These are phyloP conservation scores for Sebastes kiyomatsui DNA, from an alignment of 2,797 vertebrate species.

Conservation along the genomic window DNA sequence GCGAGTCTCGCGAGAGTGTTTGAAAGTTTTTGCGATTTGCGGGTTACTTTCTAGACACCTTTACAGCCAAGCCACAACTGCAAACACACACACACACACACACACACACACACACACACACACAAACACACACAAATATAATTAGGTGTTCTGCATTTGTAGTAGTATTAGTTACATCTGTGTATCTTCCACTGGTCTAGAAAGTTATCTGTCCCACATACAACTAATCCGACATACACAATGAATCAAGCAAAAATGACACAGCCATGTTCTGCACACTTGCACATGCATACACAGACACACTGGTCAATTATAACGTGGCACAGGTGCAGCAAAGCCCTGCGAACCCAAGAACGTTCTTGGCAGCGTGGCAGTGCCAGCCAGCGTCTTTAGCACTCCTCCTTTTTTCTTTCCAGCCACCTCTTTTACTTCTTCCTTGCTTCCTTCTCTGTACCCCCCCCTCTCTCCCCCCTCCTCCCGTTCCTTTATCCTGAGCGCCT, in stretches of 20 bases:
- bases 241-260: constrained; percentile 25
- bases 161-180: constrained; percentile 1
- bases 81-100: background rate
- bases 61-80: background rate
- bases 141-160: background rate
- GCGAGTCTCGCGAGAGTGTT: too few relatives aligned
- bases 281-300: constrained; percentile 30
- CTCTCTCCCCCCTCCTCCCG: constrained; percentile 7
- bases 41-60: too few relatives aligned
- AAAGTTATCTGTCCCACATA: constrained; percentile 23
- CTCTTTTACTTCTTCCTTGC: constrained; percentile 70
- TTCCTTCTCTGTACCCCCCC: constrained; percentile 44
- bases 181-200: background rate
- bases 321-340: constrained; percentile 54
- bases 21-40: too few relatives aligned
- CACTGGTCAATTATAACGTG: constrained; percentile 44
- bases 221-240: background rate
- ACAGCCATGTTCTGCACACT: constrained; percentile 12
- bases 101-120: too few relatives aligned
- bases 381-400: constrained; percentile 59
- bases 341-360: constrained; percentile 31
- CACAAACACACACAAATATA: background rate
- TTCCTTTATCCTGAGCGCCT: constrained; percentile 85
- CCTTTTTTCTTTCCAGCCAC: constrained; percentile 57
- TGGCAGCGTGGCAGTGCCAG: constrained; percentile 50